Percentiles rank a stretch among this genome's conserved stretches.
Evolutionary conservation across 2,113 vertebrate genomes (phyloP).

Genomic region (Aplodontia rufa): DNA sequence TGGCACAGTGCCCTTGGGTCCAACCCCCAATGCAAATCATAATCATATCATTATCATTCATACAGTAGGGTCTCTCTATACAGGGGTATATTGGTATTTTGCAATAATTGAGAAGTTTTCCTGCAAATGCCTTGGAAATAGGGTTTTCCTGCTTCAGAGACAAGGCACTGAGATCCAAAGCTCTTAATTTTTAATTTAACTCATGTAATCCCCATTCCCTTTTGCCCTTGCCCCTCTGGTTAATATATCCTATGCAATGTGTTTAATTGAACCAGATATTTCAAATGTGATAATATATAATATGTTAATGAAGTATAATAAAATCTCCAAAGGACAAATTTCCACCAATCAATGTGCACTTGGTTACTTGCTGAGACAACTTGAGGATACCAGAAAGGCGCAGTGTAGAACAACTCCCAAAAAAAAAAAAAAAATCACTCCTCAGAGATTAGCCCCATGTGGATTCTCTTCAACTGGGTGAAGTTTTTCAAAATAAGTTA

Average conservation of each 20-base stretch:
- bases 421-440: neutral
- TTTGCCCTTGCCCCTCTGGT: neutral
- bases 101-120: neutral
- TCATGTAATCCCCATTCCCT: neutral
- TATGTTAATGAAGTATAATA: neutral
- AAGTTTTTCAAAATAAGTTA: neutral
- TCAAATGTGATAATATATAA: neutral
- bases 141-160: neutral
- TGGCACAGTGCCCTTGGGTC: too few relatives aligned
- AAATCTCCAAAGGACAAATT: neutral
- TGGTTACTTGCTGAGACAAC: neutral
- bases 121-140: neutral
- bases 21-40: too few relatives aligned
- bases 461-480: neutral
- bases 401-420: neutral
- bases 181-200: neutral
- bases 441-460: neutral
- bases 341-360: neutral
- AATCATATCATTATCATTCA: neutral
- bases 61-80: neutral
- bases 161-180: neutral
- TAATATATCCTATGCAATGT: neutral
- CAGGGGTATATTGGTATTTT: neutral
- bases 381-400: too few relatives aligned
- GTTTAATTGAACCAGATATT: neutral